Conservation (phyloP, 2,888 invertebrate genomes). For the Dinocampus coccinellae region DNA sequence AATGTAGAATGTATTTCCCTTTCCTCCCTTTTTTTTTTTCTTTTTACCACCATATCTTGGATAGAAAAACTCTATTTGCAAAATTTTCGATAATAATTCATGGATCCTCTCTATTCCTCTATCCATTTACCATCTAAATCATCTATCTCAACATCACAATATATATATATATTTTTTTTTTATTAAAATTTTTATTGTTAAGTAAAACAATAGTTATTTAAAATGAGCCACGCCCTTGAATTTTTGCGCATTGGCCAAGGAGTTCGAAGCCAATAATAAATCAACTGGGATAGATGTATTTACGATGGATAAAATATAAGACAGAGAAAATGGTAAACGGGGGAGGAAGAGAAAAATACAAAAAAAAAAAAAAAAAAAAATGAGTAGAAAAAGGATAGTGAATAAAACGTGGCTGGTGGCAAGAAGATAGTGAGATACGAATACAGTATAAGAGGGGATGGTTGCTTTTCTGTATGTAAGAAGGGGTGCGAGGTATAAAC, state of each 20-base stretch:
- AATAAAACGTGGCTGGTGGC: constrained; percentile 55
- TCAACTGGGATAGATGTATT: constrained; percentile 44
- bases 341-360: too few relatives aligned
- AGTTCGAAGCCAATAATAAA: constrained; percentile 41
- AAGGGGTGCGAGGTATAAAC: constrained; percentile 45
- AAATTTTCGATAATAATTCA: constrained; percentile 46
- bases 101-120: constrained; percentile 42
- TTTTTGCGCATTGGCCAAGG: constrained; percentile 26
- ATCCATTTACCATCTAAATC: not conserved
- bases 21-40: constrained; percentile 39
- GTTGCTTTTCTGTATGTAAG: constrained; percentile 34
- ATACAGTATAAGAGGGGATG: constrained; percentile 47
- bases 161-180: not conserved
- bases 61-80: constrained; percentile 56
- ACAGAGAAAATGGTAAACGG: constrained; percentile 40
- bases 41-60: too few relatives aligned
- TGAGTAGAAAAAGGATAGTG: constrained; percentile 45
- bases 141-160: constrained; percentile 13
- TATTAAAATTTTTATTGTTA: constrained; percentile 17
- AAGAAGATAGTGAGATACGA: constrained; percentile 62
- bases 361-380: too few relatives aligned
- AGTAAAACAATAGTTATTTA: not conserved
- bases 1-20: not conserved
- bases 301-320: constrained; percentile 43
- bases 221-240: constrained; percentile 18